Base-by-base conservation (phyloP, 2,888 invertebrate genomes). In the Therioaphis trifolii region DNA sequence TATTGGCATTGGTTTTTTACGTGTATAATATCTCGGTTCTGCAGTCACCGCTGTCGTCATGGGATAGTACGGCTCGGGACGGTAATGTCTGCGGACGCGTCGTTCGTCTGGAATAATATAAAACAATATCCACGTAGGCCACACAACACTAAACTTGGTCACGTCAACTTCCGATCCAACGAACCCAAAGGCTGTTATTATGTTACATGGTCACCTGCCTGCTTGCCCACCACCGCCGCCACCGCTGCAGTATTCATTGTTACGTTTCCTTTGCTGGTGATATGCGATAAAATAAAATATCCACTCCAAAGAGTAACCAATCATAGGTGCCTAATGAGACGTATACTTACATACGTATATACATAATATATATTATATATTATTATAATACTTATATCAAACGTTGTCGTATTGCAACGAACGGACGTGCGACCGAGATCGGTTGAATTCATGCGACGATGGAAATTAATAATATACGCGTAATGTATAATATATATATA, bases 131-230 rank as follows among this genome's bases (percentile, higher is more conserved):
- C 82, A 69, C 79, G 69, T 68, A 74, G 82, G 82, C 82, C 82
- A 82, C 82, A 82, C 82, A 82, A 82, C 82, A 74, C 72, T 74
- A 74, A 80, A 82, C 72, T 74, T 82, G 82, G 82, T 82, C 82
- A 82, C 82, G 82, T 82, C 82, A 82, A 82, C 74, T 82, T 82
- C 82, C 82, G 82, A 82, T 82, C 63, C 82, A 82, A 29, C 82
- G 82, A 82, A 63, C 82, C 82, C 72, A 82, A 82, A 82, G 82
- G 72, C 82, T 82, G 72, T 82, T 79, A 79, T 79, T 79, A 55
- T 79, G 68, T 79, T 79, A 79, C 78, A 79, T 14, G 55, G 66
- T 78, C 77, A 18, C 27, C 29, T n/a, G 14, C 72, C 66, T 35
- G 49, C 49, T n/a, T n/a, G 49, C 35, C 15, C 46, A 14, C 4